These are phyloP conservation scores for Agrotis puta DNA, from an alignment of 2,888 invertebrate genomes.

Conservation along the genomic window DNA sequence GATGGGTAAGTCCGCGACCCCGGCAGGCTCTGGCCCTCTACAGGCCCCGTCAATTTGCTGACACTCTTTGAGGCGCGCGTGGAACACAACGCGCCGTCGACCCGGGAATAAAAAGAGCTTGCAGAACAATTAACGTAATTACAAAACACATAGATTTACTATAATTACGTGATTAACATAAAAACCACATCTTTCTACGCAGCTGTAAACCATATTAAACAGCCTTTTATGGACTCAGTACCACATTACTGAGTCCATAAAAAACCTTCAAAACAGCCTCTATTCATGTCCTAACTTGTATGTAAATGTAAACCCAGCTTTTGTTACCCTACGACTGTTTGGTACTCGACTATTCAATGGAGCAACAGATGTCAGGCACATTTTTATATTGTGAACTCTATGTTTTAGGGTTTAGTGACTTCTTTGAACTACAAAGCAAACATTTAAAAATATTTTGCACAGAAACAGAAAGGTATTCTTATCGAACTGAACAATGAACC, in stretches of 20 bases:
- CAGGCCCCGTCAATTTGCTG: no score
- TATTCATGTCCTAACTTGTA: conserved; percentile 60
- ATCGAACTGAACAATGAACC: no score
- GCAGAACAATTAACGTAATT: not conserved
- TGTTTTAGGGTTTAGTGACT: not conserved
- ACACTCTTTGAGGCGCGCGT: no score
- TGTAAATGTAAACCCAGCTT: conserved; percentile 57
- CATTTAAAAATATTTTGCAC: not conserved
- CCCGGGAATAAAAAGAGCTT: no score
- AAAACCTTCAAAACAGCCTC: conserved; percentile 39
- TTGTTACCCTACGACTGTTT: conserved; percentile 43
- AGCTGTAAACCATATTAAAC: conserved; percentile 25
- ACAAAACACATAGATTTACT: not conserved
- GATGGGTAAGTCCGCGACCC: no score
- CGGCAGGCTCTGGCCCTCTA: no score
- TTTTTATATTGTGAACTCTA: conserved; percentile 17
- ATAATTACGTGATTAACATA: conserved; percentile 9
- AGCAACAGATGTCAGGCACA: conserved; percentile 58
- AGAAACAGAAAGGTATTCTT: no score
- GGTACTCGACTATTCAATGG: conserved; percentile 43
- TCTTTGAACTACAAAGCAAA: not conserved
- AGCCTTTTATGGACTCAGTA: no score
- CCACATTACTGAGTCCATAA: conserved; percentile 40
- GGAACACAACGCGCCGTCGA: no score
- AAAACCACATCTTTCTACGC: conserved; percentile 4